Conservation (phyloP, 35 echinoderm and acorn worm species). For the Heliocidaris erythrogramma region DNA sequence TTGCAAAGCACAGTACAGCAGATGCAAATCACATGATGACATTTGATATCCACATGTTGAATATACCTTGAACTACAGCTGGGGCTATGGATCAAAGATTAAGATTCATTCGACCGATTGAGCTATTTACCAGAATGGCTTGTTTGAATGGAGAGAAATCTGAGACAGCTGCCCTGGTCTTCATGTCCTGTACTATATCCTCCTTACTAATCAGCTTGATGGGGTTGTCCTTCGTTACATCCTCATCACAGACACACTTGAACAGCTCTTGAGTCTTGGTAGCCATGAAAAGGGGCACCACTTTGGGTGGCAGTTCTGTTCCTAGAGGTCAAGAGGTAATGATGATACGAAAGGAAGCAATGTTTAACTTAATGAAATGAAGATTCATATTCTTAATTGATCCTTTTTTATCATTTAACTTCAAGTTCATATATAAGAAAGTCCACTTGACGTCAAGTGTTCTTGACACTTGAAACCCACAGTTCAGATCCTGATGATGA, state of each 20-base stretch:
- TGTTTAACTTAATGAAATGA: not conserved
- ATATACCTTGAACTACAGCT: too few species aligned
- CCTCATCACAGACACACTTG: slow-evolving; percentile 76
- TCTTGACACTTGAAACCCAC: too few species aligned
- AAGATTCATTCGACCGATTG: too few species aligned
- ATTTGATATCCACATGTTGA: too few species aligned
- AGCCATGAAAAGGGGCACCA: slow-evolving; percentile 79
- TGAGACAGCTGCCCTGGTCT: slow-evolving; percentile 87
- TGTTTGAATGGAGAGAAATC: slow-evolving; percentile 95
- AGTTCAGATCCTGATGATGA: too few species aligned
- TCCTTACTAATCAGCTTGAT: slow-evolving; percentile 83
- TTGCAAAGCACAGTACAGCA: too few species aligned
- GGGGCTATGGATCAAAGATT: too few species aligned
- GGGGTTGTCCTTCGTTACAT: slow-evolving; percentile 85
- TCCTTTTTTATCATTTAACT: not conserved
- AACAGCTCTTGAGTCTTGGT: slow-evolving; percentile 93
- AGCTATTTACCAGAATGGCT: slow-evolving; percentile 67
- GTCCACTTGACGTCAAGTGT: too few species aligned
- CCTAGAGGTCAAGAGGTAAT: not conserved
- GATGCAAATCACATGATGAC: too few species aligned
- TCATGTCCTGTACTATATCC: slow-evolving; percentile 91
- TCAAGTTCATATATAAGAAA: not conserved
- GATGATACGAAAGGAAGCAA: too few species aligned
- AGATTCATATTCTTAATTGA: not conserved
- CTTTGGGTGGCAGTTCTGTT: slow-evolving; percentile 36